Percentiles rank a stretch among this genome's conserved stretches.
phyloP scores from a whole-genome alignment of 2,113 vertebrate genomes.

The Crotalus viridis region DNA sequence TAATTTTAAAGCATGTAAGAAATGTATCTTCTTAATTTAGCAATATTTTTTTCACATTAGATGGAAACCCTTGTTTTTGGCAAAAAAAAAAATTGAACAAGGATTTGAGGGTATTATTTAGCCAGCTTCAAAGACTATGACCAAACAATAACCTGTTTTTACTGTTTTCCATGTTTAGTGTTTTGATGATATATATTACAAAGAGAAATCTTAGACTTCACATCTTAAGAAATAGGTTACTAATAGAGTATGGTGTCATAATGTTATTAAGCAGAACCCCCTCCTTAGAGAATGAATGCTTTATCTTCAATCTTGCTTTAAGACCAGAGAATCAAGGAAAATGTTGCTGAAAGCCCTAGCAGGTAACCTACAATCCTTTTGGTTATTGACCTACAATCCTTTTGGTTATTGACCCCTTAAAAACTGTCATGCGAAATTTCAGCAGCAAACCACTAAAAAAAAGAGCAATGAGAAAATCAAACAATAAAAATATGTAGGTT shows the following conservation, averaged over 20 bases:
- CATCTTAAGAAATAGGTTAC: neutral
- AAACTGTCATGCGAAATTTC: neutral
- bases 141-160: neutral
- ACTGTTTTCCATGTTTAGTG: conserved; percentile 1
- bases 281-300: neutral
- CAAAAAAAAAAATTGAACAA: neutral
- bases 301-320: neutral
- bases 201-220: neutral
- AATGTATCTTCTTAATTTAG: neutral
- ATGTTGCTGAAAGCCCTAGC: neutral
- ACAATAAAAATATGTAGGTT: neutral
- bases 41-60: neutral
- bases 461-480: neutral
- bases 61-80: neutral
- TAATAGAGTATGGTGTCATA: neutral
- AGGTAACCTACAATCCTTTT: neutral
- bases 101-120: neutral
- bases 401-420: neutral
- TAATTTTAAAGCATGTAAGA: neutral
- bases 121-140: neutral
- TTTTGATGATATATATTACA: conserved; percentile 1
- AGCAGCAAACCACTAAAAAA: neutral
- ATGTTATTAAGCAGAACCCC: rapidly evolving
- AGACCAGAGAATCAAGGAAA: neutral
- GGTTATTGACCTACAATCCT: neutral